phyloP scores from a whole-genome alignment of 2,888 invertebrate species.

The Malacosoma neustria region DNA sequence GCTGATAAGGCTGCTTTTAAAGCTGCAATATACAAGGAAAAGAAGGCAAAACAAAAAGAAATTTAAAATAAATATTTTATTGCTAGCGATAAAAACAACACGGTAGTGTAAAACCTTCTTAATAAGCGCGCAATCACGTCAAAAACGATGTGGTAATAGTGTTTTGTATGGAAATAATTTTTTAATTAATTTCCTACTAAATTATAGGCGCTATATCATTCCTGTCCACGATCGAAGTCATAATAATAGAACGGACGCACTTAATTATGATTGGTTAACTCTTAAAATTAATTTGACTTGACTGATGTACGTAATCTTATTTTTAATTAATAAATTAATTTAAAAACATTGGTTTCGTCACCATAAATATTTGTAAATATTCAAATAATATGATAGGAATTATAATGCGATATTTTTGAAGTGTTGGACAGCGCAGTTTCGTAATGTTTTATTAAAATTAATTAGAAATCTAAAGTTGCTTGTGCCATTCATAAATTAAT shows the following conservation, averaged over 20 bases:
- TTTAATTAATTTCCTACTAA: conserved; percentile 67
- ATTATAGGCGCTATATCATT: conserved; percentile 46
- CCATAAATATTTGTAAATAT: background rate
- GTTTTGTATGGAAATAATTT: conserved; percentile 54
- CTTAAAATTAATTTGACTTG: conserved; percentile 1
- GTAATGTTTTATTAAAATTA: conserved; percentile 7
- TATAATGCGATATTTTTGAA: background rate
- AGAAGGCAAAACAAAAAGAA: too few species aligned
- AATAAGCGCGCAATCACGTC: background rate
- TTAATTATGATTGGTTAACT: conserved; percentile 33
- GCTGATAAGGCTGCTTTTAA: too few species aligned
- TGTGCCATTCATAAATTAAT: conserved; percentile 15
- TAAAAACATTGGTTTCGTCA: background rate
- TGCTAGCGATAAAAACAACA: too few species aligned
- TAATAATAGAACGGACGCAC: conserved; percentile 29
- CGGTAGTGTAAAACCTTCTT: background rate
- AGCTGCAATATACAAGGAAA: too few species aligned
- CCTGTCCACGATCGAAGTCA: conserved; percentile 26
- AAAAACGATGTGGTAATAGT: conserved; percentile 53
- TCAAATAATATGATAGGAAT: background rate
- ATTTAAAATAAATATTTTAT: too few species aligned
- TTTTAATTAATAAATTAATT: background rate
- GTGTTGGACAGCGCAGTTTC: background rate
- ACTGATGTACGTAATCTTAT: background rate
- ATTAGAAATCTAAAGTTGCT: conserved; percentile 18